These are phyloP conservation scores for Chrysogorgia sp. DNA, from an alignment of 92 coral and sea anemone genomes.

Conservation along the genomic window DNA sequence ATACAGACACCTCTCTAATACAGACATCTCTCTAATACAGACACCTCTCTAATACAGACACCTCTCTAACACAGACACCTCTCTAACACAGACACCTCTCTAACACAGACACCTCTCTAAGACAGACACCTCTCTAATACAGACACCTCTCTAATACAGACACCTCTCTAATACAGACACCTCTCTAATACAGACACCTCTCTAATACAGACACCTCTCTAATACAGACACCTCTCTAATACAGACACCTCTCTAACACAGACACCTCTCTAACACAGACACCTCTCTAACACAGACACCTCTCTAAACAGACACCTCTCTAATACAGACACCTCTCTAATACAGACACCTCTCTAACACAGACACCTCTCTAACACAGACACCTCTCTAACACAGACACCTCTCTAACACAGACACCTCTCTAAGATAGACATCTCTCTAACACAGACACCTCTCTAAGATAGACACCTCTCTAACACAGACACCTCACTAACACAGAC, in stretches of 20 bases:
- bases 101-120: conserved; percentile 8
- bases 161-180: too few relatives aligned
- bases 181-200: not conserved
- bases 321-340: too few relatives aligned
- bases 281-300: not conserved
- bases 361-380: not conserved
- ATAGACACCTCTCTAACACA: not conserved
- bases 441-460: conserved; percentile 8
- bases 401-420: not conserved
- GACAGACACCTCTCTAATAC: not conserved
- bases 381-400: not conserved
- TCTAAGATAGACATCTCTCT: conserved; percentile 15
- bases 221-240: not conserved
- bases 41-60: not conserved
- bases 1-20: too few relatives aligned
- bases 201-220: not conserved
- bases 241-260: not conserved
- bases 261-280: conserved; percentile 19
- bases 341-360: not conserved
- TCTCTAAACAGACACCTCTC: not conserved
- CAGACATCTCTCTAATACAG: not conserved
- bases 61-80: not conserved
- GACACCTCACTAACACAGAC: too few relatives aligned
- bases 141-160: too few relatives aligned
- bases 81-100: conserved; percentile 20